Evolutionary conservation across 1,140 invertebrate species (phyloP), one percentile per base, ranked within the genome.

Genomic region (Diachasmimorpha longicaudata): DNA sequence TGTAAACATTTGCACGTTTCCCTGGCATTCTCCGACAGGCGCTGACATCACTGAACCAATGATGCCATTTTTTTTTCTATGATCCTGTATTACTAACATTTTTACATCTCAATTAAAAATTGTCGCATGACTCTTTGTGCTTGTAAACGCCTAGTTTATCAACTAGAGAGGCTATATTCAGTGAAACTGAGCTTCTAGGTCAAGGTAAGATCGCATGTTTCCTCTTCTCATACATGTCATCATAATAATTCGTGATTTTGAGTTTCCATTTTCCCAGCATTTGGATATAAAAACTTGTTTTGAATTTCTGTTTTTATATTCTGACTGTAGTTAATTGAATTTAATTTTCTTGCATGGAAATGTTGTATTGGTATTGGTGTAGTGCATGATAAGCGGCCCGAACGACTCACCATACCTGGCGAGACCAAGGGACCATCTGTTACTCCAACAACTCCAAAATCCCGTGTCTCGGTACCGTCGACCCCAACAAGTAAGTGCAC

Each of bases 381-480:
- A 87, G 86, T 87, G 85, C 85, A 87, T 87, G 85, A 70, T 83
- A 82, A 81, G 80, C 84, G 82, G 81, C 81, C 77, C 74, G 80
- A 79, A 76, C 82, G 79, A 80, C 73, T 85, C 72, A 78, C 85
- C 72, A 69, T 78, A 19, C 76, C 80, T 76, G 80, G 80, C 77
- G 81, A 81, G 74, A 75, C 67, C 72, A 68, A 68, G 66, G 74
- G 74, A 66, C 71, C 75, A 70, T 58, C 83, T 31, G 75, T 82
- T 77, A 81, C 79, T 67, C 79, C 84, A 74, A 78, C 81, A 67
- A 78, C 81, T 36, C 78, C 77, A 75, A 87, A 85, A 81, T 77
- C 83, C 78, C 81, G 72, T 76, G 42, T 74, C 37, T 79, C 78
- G 66, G 74, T 78, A 77, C 78, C 79, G 46, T 75, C 83, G 52